Percentiles rank a stretch among this genome's conserved stretches.
These are phyloP conservation scores for Drosophila ogumai DNA, from an alignment of 1,140 invertebrate species.

Conservation along the genomic window DNA sequence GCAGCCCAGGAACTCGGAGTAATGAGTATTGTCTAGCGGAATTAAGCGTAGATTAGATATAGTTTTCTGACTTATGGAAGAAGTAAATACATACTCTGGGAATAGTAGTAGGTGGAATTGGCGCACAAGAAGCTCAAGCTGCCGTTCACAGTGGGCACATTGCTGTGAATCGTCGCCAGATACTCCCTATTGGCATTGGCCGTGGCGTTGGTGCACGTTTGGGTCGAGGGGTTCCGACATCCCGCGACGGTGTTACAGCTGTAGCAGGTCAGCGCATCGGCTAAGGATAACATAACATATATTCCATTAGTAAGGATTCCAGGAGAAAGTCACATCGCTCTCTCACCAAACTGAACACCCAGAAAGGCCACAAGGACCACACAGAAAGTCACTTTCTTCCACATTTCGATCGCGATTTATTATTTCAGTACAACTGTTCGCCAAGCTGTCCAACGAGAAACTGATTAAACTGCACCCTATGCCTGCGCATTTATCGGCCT, in stretches of 20 bases:
- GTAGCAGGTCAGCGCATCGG: slow-evolving; percentile 47
- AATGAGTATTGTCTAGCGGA: slow-evolving; percentile 10
- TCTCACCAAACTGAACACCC: slow-evolving; percentile 54
- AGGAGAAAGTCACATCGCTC: neutral
- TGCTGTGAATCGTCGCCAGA: slow-evolving; percentile 17
- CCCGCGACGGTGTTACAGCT: slow-evolving; percentile 25
- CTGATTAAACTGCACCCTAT: slow-evolving; percentile 13
- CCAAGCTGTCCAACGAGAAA: slow-evolving; percentile 5
- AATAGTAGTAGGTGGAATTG: slow-evolving; percentile 31
- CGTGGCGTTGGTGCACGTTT: slow-evolving; percentile 39
- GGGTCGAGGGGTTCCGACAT: slow-evolving; percentile 32
- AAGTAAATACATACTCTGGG: slow-evolving; percentile 16
- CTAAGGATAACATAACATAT: slow-evolving; percentile 16
- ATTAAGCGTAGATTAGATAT: neutral
- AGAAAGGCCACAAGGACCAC: slow-evolving; percentile 50
- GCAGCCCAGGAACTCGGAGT: slow-evolving; percentile 40
- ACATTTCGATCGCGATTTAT: slow-evolving; percentile 30
- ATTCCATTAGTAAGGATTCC: slow-evolving; percentile 10
- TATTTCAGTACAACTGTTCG: neutral
- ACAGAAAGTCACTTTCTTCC: slow-evolving; percentile 46
- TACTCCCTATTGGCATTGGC: slow-evolving; percentile 42
- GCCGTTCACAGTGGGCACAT: slow-evolving; percentile 19
- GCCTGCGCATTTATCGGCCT: slow-evolving; percentile 1
- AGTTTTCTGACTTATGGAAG: neutral
- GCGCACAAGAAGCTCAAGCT: slow-evolving; percentile 37